Evolutionary conservation across 2,888 invertebrate species (phyloP), one percentile per base, ranked within the genome.

Genomic region (Scrobipalpa atriplicella): DNA sequence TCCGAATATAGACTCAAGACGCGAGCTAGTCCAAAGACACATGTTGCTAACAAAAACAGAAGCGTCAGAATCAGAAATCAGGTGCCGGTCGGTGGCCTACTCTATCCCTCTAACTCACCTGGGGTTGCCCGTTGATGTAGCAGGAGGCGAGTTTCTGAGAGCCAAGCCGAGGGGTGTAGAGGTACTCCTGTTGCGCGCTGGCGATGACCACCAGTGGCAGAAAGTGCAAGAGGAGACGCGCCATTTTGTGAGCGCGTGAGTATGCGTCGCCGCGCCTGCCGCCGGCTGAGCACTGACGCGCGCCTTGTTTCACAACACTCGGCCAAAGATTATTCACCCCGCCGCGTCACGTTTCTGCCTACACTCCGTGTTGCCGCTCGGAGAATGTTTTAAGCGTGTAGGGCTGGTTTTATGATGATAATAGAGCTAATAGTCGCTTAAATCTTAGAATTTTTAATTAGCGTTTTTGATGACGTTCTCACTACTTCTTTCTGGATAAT

Each of bases 241-340:
- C 85, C 91, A 91, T 91, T 78, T 86, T 89, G 88, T 75, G 69
- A 68, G 72, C 54, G 64, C 66, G 62, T 62, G 38, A 18, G 68
- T 79, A 79, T 81, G 83, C 86, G 85, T 85, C 82, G 78, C 72
- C 80, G 77, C 85, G 78, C 80, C 84, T 85, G 85, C 82, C 81
- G 86, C 82, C 86, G 84, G 83, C 81, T 84, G 82, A 83, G 83
- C 86, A 91, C 92, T 91, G 87, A 81, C 84, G 82, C 82, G 78
- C 72, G 61, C 41, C 54, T 38, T 78, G 83, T 89, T 90, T 90
- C 90, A 89, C 89, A 90, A 90, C 86, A 86, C 81, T 76, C 71
- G 70, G 81, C 68, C 89, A 90, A 74, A 90, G 90, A 90, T 69
- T 70, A 73, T 65, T 36, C 38, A 10, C 6, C 67, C 74, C 77